These are phyloP conservation scores for Edolisoma coerulescens DNA, from an alignment of 2,113 vertebrate species.

Conservation along the genomic window DNA sequence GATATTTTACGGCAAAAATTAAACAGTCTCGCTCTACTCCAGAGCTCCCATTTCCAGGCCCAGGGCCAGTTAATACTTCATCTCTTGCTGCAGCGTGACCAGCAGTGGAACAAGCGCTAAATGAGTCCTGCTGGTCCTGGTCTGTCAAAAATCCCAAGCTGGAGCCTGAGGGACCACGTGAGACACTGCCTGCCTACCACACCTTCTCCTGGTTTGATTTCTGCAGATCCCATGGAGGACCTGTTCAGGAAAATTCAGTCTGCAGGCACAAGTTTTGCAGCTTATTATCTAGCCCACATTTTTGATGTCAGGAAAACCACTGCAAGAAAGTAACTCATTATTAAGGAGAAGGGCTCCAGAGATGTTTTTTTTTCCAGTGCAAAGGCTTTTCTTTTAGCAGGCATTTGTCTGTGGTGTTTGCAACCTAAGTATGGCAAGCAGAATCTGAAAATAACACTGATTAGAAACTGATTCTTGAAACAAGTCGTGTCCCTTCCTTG, in stretches of 20 bases:
- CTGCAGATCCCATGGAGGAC: not conserved
- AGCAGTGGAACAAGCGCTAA: not conserved
- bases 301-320: not conserved
- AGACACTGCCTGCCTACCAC: not conserved
- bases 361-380: not conserved
- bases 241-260: not conserved
- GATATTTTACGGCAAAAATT: not conserved
- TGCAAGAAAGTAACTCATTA: not conserved
- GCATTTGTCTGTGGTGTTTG: not conserved
- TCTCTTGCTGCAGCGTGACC: not conserved
- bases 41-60: conserved; percentile 48
- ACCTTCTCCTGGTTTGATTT: not conserved
- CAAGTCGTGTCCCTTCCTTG: not conserved
- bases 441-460: not conserved
- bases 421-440: not conserved
- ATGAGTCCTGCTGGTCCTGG: conserved; percentile 2
- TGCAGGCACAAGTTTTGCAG: not conserved
- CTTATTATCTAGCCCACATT: not conserved
- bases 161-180: not conserved
- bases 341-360: not conserved
- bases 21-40: not conserved
- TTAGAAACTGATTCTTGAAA: conserved; percentile 12
- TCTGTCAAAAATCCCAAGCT: not conserved
- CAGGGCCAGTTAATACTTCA: conserved; percentile 38
- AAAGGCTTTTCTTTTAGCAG: not conserved